Conservation (phyloP, 1,140 invertebrate species). For the Brachionus calyciflorus region DNA sequence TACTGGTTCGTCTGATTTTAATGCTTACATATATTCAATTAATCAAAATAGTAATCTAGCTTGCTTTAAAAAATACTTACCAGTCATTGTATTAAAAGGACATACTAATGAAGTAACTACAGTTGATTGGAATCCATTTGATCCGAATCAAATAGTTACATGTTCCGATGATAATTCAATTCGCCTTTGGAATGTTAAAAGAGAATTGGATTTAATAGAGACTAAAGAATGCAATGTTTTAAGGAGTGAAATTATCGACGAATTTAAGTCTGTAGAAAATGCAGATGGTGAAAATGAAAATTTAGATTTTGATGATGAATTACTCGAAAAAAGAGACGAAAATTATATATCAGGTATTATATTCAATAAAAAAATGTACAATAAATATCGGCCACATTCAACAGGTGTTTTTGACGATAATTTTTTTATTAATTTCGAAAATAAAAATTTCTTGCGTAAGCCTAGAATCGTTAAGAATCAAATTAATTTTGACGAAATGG, state of each 20-base stretch:
- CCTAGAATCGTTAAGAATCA: neutral
- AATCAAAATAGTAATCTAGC: neutral
- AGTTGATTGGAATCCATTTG: conserved; percentile 46
- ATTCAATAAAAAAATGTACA: conserved; percentile 37
- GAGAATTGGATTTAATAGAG: conserved; percentile 9
- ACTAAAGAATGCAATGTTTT: conserved; percentile 36
- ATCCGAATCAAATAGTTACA: conserved; percentile 32
- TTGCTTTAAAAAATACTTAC: conserved; percentile 7
- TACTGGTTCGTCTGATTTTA: conserved; percentile 44
- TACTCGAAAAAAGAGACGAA: neutral
- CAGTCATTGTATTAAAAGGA: conserved; percentile 22
- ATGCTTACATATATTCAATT: conserved; percentile 43
- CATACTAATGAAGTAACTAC: conserved; percentile 44
- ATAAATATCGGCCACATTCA: conserved; percentile 37
- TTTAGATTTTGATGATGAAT: neutral
- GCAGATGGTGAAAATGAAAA: neutral
- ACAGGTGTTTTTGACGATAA: conserved; percentile 5
- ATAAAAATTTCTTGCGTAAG: neutral
- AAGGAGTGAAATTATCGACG: conserved; percentile 13
- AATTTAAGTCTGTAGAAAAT: neutral
- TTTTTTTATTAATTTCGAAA: conserved; percentile 13
- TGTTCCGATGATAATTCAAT: conserved; percentile 46
- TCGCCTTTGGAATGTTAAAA: conserved; percentile 37
- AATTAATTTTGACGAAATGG: conserved; percentile 25
- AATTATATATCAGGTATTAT: conserved; percentile 11